Evolutionary conservation across 2,113 vertebrate genomes (phyloP).

Genomic region (Trematocara macrostoma): DNA sequence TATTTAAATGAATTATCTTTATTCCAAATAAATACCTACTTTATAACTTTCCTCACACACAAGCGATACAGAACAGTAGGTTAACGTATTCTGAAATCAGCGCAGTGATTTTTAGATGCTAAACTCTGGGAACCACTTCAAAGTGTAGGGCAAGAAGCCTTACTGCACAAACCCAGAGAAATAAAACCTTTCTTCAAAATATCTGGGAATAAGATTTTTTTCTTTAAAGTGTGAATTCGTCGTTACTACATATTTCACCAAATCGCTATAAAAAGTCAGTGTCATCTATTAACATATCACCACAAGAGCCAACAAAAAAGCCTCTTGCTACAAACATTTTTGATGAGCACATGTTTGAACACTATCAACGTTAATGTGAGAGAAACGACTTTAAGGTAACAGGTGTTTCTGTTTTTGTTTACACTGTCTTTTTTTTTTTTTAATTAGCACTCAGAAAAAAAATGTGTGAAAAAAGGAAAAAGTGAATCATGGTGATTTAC

Average conservation of each 20-base stretch:
- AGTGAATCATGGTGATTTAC: constrained; percentile 19
- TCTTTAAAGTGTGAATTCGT: not conserved
- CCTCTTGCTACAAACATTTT: constrained; percentile 32
- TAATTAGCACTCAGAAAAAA: constrained; percentile 43
- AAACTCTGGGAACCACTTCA: not conserved
- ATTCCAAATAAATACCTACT: constrained; percentile 38
- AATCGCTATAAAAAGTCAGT: constrained; percentile 28
- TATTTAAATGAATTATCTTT: not conserved
- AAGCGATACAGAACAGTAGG: constrained; percentile 23
- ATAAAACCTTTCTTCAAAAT: not conserved
- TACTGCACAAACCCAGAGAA: not conserved
- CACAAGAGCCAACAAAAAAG: constrained; percentile 30
- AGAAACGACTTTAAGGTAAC: constrained; percentile 49
- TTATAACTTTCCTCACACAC: constrained; percentile 45
- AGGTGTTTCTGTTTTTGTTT: constrained; percentile 32
- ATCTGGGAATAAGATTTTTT: not conserved
- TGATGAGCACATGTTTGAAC: constrained; percentile 19
- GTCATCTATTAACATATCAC: constrained; percentile 6
- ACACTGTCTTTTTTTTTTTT: constrained; percentile 5
- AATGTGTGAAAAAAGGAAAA: constrained; percentile 7
- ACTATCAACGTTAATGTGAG: constrained; percentile 9
- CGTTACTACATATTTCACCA: not conserved
- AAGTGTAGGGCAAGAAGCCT: not conserved
- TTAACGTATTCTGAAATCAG: constrained; percentile 6
- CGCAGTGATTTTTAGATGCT: constrained; percentile 27